These are phyloP conservation scores for Pseudanteris insignis DNA, from an alignment of 2,888 invertebrate species.

Conservation along the genomic window DNA sequence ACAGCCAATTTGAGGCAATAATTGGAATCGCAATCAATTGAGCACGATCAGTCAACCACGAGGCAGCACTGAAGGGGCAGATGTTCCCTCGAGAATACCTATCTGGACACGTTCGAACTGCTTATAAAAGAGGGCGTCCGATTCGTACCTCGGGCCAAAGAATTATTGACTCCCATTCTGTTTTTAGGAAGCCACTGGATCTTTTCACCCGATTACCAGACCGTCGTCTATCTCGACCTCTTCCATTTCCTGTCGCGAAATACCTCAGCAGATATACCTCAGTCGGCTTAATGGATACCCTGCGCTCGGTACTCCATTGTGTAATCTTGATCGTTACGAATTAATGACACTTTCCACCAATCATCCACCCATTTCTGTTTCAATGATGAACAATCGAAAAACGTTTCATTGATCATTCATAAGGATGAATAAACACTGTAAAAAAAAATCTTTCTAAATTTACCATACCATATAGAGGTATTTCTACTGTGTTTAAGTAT, in stretches of 20 bases:
- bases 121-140: constrained; percentile 33
- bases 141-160: constrained; percentile 51
- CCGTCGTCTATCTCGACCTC: constrained; percentile 28
- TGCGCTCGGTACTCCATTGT: constrained; percentile 14
- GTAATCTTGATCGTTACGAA: constrained; percentile 29
- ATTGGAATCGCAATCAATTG: constrained; percentile 63
- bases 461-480: no score
- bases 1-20: constrained; percentile 55
- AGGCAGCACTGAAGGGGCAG: constrained; percentile 37
- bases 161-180: constrained; percentile 57
- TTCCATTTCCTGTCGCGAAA: constrained; percentile 39
- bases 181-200: constrained; percentile 30
- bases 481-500: no score
- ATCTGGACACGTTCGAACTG: constrained; percentile 38
- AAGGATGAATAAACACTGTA: no score
- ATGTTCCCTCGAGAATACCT: constrained; percentile 39
- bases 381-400: no score
- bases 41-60: constrained; percentile 55
- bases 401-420: no score
- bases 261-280: constrained; percentile 16
- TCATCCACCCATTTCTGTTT: no score
- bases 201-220: constrained; percentile 32
- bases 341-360: constrained; percentile 32
- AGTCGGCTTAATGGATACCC: constrained; percentile 25
- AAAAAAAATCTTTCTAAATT: no score